A percentile compares a stretch with the other conserved stretches of the same genome.
Conservation (phyloP, 2,797 vertebrate species). For the Eulemur mongoz region DNA sequence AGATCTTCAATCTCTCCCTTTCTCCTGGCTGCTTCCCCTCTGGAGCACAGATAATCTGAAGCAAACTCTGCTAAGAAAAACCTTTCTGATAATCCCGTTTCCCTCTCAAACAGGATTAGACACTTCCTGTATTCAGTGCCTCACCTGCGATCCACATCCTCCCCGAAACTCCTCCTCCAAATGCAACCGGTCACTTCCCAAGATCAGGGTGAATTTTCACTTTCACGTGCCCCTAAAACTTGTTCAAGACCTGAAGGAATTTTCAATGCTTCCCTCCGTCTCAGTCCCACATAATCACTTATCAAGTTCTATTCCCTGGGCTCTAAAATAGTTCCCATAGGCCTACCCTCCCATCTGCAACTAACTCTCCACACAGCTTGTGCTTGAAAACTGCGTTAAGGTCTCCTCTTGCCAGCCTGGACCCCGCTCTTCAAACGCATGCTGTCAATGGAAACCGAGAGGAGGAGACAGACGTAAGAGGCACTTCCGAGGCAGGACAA, state of each 20-base stretch:
- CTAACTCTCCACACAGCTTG: background rate
- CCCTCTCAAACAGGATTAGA: background rate
- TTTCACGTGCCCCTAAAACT: background rate
- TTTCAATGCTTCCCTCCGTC: background rate
- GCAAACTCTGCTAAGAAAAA: background rate
- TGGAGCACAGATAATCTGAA: background rate
- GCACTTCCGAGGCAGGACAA: background rate
- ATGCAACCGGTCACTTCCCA: background rate
- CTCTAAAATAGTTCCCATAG: background rate
- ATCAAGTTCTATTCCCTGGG: background rate
- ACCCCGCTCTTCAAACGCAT: background rate
- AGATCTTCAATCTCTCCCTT: background rate
- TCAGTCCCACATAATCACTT: background rate
- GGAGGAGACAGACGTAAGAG: background rate
- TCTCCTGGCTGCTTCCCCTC: background rate
- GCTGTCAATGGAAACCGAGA: background rate
- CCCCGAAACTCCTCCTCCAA: background rate
- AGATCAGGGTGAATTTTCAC: background rate
- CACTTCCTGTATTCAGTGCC: background rate
- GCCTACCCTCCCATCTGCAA: background rate
- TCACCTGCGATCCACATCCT: background rate
- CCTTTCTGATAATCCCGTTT: background rate
- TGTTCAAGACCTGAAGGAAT: background rate
- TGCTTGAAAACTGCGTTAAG: background rate
- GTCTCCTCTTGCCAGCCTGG: background rate